Conservation (phyloP, 2,797 vertebrate genomes). For the Ciconia nigra region DNA sequence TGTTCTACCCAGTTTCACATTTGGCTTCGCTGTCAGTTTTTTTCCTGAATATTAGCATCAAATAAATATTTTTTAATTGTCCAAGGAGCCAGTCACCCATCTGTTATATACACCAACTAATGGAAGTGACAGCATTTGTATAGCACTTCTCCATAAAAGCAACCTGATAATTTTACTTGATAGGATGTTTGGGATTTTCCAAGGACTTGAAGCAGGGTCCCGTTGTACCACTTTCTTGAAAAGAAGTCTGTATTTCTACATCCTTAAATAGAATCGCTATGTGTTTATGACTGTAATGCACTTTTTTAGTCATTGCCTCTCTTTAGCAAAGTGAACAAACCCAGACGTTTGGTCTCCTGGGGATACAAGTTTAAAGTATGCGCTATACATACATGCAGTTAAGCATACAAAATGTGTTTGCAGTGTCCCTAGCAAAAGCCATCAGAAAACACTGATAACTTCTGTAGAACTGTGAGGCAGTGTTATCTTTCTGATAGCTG, state of each 20-base stretch:
- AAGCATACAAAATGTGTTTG: background rate
- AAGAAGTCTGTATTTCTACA: background rate
- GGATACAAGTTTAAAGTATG: background rate
- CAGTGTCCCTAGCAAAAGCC: background rate
- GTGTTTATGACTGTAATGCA: background rate
- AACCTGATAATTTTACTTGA: background rate
- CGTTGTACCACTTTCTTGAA: background rate
- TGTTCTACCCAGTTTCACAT: background rate
- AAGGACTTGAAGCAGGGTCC: background rate
- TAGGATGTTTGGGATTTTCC: background rate
- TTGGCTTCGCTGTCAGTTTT: background rate
- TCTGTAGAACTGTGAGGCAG: background rate
- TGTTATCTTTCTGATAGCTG: background rate
- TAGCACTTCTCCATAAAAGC: background rate
- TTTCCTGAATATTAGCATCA: background rate
- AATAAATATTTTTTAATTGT: background rate
- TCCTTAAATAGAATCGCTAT: background rate
- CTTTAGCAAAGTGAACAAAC: background rate
- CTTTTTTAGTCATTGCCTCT: background rate
- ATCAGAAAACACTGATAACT: background rate
- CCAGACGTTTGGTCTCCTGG: background rate
- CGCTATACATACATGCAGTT: background rate
- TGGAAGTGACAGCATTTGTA: background rate
- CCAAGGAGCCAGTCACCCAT: background rate
- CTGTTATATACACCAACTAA: background rate